These are phyloP conservation scores for Heliconius melpomene DNA, from an alignment of 1,140 invertebrate species.

Conservation along the genomic window DNA sequence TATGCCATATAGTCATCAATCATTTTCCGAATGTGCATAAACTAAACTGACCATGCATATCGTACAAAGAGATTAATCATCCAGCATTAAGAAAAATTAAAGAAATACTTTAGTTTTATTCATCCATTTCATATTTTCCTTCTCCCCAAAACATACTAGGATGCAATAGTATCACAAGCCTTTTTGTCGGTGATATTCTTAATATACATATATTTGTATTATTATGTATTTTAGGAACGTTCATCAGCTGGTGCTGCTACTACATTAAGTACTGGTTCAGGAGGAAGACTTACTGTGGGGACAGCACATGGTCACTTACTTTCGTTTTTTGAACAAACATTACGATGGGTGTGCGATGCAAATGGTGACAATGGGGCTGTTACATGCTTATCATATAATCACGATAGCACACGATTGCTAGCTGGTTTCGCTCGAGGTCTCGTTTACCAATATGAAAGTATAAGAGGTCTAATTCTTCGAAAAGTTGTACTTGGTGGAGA, in stretches of 20 bases:
- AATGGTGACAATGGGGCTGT: slow-evolving; percentile 90
- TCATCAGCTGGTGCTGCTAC: slow-evolving; percentile 94
- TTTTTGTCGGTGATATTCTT: too few species aligned
- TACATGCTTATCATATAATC: slow-evolving; percentile 92
- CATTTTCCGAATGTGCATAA: too few species aligned
- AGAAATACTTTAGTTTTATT: too few species aligned
- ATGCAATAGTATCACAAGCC: too few species aligned
- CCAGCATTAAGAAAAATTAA: too few species aligned
- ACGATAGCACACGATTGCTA: slow-evolving; percentile 91
- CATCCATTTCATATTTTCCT: too few species aligned
- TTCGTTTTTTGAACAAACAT: slow-evolving; percentile 93
- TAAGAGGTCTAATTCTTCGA: slow-evolving; percentile 88
- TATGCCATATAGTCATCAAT: too few species aligned
- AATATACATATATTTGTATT: neutral
- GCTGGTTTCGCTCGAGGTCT: slow-evolving; percentile 94
- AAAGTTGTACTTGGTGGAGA: slow-evolving; percentile 93
- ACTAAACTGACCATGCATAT: too few species aligned
- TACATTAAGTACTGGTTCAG: slow-evolving; percentile 88
- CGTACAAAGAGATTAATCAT: too few species aligned
- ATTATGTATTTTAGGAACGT: slow-evolving; percentile 85
- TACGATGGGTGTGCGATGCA: slow-evolving; percentile 92
- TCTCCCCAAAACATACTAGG: too few species aligned
- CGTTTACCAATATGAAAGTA: slow-evolving; percentile 91
- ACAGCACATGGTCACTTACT: slow-evolving; percentile 96
- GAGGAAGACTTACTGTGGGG: slow-evolving; percentile 91